These are phyloP conservation scores for Anguilla japonica DNA, from an alignment of 2,113 vertebrate species.

Conservation along the genomic window DNA sequence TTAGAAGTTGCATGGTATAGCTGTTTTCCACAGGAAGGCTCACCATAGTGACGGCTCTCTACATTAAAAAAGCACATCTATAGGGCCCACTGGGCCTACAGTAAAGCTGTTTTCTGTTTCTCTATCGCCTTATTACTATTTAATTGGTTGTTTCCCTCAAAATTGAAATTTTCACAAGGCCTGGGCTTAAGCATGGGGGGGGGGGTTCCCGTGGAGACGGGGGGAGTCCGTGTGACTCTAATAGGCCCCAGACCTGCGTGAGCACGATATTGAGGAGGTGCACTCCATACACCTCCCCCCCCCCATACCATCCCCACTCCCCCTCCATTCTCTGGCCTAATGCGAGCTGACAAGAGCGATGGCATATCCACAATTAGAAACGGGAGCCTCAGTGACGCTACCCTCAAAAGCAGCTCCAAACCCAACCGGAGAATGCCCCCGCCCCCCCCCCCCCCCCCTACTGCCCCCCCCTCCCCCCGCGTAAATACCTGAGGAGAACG, in stretches of 20 bases:
- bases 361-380: slow-evolving; percentile 17
- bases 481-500: not conserved
- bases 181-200: not conserved
- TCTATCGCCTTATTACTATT: not conserved
- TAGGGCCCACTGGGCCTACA: not conserved
- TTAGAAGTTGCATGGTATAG: not conserved
- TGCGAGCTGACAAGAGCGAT: not conserved
- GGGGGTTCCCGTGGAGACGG: not conserved
- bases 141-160: not conserved
- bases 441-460: not conserved
- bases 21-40: not conserved
- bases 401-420: slow-evolving; percentile 12
- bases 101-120: not conserved
- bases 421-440: not conserved
- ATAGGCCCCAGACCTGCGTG: not conserved
- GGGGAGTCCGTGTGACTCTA: not conserved
- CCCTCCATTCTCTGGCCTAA: not conserved
- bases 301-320: not conserved
- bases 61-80: not conserved
- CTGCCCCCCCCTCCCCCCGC: not conserved
- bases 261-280: not conserved
- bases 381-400: not conserved
- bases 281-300: not conserved
- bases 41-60: not conserved
- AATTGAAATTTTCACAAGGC: not conserved